Evolutionary conservation across 2,888 invertebrate genomes (phyloP).

Genomic region (Cetonia aurata): DNA sequence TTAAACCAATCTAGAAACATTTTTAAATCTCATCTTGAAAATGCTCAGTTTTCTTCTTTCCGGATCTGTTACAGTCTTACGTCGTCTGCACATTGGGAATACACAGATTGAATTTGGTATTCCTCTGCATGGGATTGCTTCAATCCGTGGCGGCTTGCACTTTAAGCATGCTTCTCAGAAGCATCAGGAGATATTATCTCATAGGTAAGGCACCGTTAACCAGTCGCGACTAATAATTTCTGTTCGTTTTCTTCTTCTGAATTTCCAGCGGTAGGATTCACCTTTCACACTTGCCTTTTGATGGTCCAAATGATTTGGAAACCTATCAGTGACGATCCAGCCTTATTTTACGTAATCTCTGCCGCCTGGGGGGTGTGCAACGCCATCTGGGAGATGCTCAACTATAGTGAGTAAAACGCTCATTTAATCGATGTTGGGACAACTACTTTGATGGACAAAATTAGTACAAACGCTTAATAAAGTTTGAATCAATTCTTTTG

Average conservation of each 20-base stretch:
- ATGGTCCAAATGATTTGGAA: constrained; percentile 84
- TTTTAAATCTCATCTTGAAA: too few relatives aligned
- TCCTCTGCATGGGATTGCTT: constrained; percentile 80
- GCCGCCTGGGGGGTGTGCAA: constrained; percentile 91
- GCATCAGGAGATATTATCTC: constrained; percentile 80
- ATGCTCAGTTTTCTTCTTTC: too few relatives aligned
- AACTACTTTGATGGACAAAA: too few relatives aligned
- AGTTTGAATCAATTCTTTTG: too few relatives aligned
- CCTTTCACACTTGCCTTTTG: constrained; percentile 83
- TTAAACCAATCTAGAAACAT: too few relatives aligned
- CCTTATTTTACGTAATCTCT: constrained; percentile 85
- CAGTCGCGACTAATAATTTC: background rate
- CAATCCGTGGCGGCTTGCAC: constrained; percentile 84
- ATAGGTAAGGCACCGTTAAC: constrained; percentile 70
- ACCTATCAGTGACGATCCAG: constrained; percentile 84
- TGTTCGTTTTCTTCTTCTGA: background rate
- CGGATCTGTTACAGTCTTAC: constrained; percentile 74
- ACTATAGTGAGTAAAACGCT: constrained; percentile 65
- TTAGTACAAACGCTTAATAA: too few relatives aligned
- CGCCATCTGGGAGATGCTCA: constrained; percentile 85
- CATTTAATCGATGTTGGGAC: background rate
- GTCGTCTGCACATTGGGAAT: constrained; percentile 86
- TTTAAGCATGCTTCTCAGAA: constrained; percentile 82
- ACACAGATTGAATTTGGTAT: constrained; percentile 79
- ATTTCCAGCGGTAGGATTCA: constrained; percentile 79